Percentiles rank a stretch among this genome's conserved stretches.
phyloP scores from a whole-genome alignment of 1,140 invertebrate species.

The Elysia chlorotica region DNA sequence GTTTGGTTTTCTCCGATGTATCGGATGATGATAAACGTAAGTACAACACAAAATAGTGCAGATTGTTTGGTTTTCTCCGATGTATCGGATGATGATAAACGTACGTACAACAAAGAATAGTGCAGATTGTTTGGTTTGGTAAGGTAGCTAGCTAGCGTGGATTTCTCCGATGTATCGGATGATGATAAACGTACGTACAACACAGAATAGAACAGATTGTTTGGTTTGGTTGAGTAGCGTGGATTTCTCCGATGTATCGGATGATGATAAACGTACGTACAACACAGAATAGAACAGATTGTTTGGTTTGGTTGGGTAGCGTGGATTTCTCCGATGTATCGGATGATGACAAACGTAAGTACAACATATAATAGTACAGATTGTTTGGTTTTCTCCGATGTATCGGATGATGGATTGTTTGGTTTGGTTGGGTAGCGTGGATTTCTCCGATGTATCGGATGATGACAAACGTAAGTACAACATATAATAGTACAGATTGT shows the following conservation, averaged over 20 bases:
- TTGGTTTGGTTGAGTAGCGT: constrained; percentile 39
- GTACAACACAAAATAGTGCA: background rate
- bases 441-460: constrained; percentile 23
- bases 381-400: too few species aligned
- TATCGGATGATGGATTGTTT: constrained; percentile 31
- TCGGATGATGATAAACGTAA: constrained; percentile 30
- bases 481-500: background rate
- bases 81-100: constrained; percentile 31
- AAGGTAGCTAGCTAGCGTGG: background rate
- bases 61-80: background rate
- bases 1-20: background rate
- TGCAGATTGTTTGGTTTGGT: background rate
- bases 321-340: too few species aligned
- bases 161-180: too few species aligned
- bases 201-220: too few species aligned
- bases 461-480: constrained; percentile 23
- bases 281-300: too few species aligned
- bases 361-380: too few species aligned
- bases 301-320: too few species aligned
- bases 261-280: too few species aligned
- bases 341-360: too few species aligned
- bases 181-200: too few species aligned
- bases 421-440: background rate
- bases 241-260: too few species aligned
- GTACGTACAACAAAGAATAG: background rate